Percentiles rank a stretch among this genome's conserved stretches.
Evolutionary conservation across 2,888 invertebrate genomes (phyloP).

Genomic region (Drosophila nr. perissopoda): DNA sequence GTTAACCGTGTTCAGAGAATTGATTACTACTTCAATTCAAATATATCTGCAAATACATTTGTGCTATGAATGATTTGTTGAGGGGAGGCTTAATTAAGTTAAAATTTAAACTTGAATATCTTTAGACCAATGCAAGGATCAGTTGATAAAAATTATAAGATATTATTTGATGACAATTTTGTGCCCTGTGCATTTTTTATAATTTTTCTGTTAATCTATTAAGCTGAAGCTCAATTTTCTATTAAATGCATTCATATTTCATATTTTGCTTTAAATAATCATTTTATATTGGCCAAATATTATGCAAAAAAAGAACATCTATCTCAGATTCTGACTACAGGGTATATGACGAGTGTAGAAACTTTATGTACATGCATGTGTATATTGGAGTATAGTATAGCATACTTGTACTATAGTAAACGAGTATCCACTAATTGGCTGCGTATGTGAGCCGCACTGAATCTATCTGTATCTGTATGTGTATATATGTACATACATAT

Average conservation of each 20-base stretch:
- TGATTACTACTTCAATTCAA: neutral
- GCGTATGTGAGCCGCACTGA: slow-evolving; percentile 33
- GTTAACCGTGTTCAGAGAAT: neutral
- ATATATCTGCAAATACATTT: neutral
- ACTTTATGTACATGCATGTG: slow-evolving; percentile 20
- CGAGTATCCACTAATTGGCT: slow-evolving; percentile 55
- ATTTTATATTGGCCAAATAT: neutral
- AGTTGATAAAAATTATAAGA: neutral
- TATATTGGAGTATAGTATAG: slow-evolving; percentile 15
- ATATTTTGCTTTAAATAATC: neutral
- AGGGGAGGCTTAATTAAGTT: neutral
- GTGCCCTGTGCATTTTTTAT: neutral
- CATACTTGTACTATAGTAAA: slow-evolving; percentile 15
- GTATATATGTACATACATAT: neutral
- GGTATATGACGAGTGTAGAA: slow-evolving; percentile 25
- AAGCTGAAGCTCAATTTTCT: neutral
- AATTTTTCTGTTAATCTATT: neutral
- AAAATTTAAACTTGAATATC: neutral
- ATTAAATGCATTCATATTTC: neutral
- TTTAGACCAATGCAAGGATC: neutral
- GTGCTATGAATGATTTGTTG: neutral
- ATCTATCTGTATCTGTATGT: slow-evolving; percentile 28
- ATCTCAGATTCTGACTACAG: neutral
- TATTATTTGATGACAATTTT: neutral
- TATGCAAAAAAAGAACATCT: neutral